phyloP scores from a whole-genome alignment of 2,113 vertebrate species.

The Zapornia atra region DNA sequence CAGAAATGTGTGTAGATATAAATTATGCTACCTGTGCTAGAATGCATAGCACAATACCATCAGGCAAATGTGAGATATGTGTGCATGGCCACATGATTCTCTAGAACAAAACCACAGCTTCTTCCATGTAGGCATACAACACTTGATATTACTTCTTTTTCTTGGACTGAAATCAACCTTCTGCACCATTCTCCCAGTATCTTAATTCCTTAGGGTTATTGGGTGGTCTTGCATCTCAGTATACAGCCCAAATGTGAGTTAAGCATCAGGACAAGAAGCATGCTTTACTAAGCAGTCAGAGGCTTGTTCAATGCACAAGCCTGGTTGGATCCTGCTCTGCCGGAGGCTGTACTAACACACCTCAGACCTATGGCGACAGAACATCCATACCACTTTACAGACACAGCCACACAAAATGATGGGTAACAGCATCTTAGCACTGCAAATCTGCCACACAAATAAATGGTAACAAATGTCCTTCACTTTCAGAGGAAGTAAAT shows the following conservation, averaged over 20 bases:
- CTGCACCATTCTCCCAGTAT: not conserved
- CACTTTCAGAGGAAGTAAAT: not conserved
- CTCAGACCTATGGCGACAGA: accelerated
- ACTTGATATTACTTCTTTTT: not conserved
- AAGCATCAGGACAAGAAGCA: not conserved
- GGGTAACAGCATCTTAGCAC: not conserved
- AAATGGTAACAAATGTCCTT: not conserved
- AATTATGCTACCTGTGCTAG: not conserved
- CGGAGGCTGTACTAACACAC: accelerated
- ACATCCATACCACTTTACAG: accelerated
- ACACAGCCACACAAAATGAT: not conserved
- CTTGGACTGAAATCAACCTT: not conserved
- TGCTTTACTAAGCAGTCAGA: too few species aligned
- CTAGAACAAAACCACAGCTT: not conserved
- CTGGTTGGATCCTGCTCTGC: not conserved
- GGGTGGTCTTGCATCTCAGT: not conserved
- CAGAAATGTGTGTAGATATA: not conserved
- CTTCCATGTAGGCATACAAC: not conserved
- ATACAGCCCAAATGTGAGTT: not conserved
- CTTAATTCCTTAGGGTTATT: not conserved
- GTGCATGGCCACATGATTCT: not conserved
- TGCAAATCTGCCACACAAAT: not conserved
- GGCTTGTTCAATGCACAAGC: accelerated
- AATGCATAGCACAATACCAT: not conserved
- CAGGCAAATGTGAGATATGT: too few species aligned